A percentile compares a stretch with the other conserved stretches of the same genome.
Conservation (phyloP, 2,888 invertebrate species). For the Eupithecia inturbata region DNA sequence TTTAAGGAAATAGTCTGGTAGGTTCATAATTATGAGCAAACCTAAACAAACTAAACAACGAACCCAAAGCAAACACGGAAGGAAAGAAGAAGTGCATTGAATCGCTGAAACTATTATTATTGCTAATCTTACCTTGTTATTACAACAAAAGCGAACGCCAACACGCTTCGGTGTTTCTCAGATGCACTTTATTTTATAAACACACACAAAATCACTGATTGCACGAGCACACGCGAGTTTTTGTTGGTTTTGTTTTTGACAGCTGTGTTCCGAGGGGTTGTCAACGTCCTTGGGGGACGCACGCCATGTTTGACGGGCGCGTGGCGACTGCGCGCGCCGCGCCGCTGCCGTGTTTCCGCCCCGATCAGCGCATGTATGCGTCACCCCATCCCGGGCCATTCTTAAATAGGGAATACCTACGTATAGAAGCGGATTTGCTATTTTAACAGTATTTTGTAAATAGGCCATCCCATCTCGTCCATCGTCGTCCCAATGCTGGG, state of each 20-base stretch:
- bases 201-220: conserved; percentile 46
- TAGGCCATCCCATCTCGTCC: not conserved
- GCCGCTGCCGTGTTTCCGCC: conserved; percentile 68
- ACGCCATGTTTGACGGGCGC: conserved; percentile 80
- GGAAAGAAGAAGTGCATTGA: conserved; percentile 29
- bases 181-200: conserved; percentile 57
- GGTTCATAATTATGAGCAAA: too few species aligned
- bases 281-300: conserved; percentile 76
- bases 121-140: conserved; percentile 64
- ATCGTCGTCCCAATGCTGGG: too few species aligned
- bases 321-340: conserved; percentile 79
- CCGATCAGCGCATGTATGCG: conserved; percentile 75
- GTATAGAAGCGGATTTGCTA: conserved; percentile 17
- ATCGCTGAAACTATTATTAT: conserved; percentile 13
- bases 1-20: too few species aligned
- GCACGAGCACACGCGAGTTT: conserved; percentile 43
- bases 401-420: conserved; percentile 6
- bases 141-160: conserved; percentile 63
- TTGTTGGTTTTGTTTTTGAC: conserved; percentile 39
- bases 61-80: conserved; percentile 28
- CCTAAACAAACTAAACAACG: conserved; percentile 10
- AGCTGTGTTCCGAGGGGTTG: conserved; percentile 60
- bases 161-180: conserved; percentile 50
- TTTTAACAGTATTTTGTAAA: not conserved
- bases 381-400: conserved; percentile 62